Evolutionary conservation across 2,113 vertebrate genomes (phyloP), one percentile per base, ranked within the genome.

Genomic region (Rhinopomastus cyanomelas): DNA sequence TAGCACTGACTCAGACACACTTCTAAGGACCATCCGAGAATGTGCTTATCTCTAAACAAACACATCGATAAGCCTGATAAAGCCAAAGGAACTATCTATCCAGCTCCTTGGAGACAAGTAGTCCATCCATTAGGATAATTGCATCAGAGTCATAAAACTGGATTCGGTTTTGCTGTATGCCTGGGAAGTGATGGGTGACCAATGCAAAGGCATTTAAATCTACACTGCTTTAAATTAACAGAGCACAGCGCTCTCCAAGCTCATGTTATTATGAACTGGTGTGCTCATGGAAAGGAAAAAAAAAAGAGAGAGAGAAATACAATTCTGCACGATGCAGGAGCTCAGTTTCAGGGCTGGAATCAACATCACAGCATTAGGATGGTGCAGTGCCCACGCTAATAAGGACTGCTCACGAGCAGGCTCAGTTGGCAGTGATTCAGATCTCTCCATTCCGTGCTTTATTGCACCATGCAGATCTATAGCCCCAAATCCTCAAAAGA

Each of bases 201-300:
- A 18, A 9, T 5, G 30, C 20, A 85, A 73, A 55, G 23, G 42
- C 21, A 67, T 59, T 53, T 52, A 76, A 81, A 46, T 32, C 23
- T 36, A 26, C 6, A 7, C 7, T 18, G 12, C 10, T 37, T n/a
- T n/a, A n/a, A n/a, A n/a, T n/a, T 79, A 49, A 15, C 1, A 0
- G 6, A 60, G 39, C 34, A 37, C 6, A 15, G 2, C 3, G 0
- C 6, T 77, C 16, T 59, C 15, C 20, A n/a, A 60, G 23, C 7
- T 44, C 12, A 16, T 18, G 17, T 62, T 59, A 51, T 62, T 52
- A 14, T 21, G 10, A 37, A 13, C 34, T 77, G 11, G 4, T 7
- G 0, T 49, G 37, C 14, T 60, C 34, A 9, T 19, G 25, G 21
- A 20, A 17, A 60, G 32, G 13, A 27, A 25, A 7, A 52, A 39